Percentiles rank a stretch among this genome's conserved stretches.
Conservation (phyloP, 2,888 invertebrate genomes). For the Arrhopalites spinosus region DNA sequence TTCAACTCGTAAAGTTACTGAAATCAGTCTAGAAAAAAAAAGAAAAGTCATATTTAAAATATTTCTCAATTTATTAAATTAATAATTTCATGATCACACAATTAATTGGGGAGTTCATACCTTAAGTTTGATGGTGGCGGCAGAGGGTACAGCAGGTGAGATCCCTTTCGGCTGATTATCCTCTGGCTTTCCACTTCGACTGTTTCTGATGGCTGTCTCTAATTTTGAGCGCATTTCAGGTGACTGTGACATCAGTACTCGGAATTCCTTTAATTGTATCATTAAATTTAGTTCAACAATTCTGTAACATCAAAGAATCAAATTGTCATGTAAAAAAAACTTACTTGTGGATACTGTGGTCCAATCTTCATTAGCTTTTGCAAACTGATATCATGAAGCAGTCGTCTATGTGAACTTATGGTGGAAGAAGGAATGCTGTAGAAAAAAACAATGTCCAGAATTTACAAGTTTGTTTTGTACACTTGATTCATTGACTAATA, state of each 20-base stretch:
- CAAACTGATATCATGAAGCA: constrained; percentile 85
- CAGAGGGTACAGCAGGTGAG: constrained; percentile 59
- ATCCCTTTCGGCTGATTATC: constrained; percentile 37
- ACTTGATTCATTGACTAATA: no score
- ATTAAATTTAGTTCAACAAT: neutral
- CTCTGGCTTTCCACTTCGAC: constrained; percentile 32
- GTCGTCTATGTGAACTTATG: constrained; percentile 68
- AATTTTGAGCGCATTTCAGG: constrained; percentile 78
- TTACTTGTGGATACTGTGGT: constrained; percentile 85
- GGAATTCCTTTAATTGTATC: constrained; percentile 73
- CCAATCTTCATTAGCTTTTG: constrained; percentile 90
- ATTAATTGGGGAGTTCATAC: constrained; percentile 71
- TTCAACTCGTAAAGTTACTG: neutral
- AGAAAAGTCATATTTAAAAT: no score
- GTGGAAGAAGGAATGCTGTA: constrained; percentile 66
- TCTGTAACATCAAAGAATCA: neutral
- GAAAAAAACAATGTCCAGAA: no score
- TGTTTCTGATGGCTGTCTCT: constrained; percentile 79
- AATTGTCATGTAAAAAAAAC: constrained; percentile 15
- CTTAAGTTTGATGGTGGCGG: constrained; percentile 81
- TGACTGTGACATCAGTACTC: constrained; percentile 83
- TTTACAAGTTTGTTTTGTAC: no score
- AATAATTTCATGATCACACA: no score
- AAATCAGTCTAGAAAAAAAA: no score
- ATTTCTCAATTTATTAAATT: no score